Base-by-base conservation (phyloP, 2,797 vertebrate genomes). In the Sebastes trivittatus region DNA sequence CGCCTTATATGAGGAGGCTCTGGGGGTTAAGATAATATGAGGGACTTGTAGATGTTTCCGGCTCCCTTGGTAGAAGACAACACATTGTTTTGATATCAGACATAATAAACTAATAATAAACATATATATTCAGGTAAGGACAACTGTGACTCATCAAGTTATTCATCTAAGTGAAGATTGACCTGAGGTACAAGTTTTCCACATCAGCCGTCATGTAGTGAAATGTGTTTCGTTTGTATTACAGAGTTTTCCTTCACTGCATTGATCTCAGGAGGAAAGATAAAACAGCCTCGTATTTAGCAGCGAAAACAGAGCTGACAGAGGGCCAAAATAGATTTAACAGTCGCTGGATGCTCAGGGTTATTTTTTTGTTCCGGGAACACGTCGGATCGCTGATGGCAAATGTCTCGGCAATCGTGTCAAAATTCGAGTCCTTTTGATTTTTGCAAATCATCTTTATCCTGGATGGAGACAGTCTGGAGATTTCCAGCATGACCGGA, bases 251-350 rank as follows among this genome's bases (percentile, higher is more conserved):
- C 11, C 7, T 23, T 56, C 18, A 34, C 23, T 20, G 46, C 72
- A 81, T 81, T 81, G 58, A 84, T 79, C 69, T 75, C 42, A 46
- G 68, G 18, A 46, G 55, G 16, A 36, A 49, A 61, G 25, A 81
- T 61, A 42, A 72, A 68, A 49, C 18, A 7, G 23, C 22, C 58
- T 86, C 22, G 36, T 69, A 70, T 83, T 79, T 66, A 38, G 4
- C 27, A 58, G 22, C 14, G 36, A 73, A 73, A 34, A 59, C 34
- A 29, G 20, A 11, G 6, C 20, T 64, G 54, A 79, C 1, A n/a
- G 29, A 78, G 1, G 20, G 63, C 54, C 20, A 54, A 32, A 22
- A 49, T 56, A 18, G 13, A 75, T 63, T 36, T 46, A 74, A 55
- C 27, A 73, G 29, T 38, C 1, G 1, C 52, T 71, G 9, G 22